Base-by-base conservation (phyloP, 1,140 invertebrate genomes). In the Apis laboriosa region DNA sequence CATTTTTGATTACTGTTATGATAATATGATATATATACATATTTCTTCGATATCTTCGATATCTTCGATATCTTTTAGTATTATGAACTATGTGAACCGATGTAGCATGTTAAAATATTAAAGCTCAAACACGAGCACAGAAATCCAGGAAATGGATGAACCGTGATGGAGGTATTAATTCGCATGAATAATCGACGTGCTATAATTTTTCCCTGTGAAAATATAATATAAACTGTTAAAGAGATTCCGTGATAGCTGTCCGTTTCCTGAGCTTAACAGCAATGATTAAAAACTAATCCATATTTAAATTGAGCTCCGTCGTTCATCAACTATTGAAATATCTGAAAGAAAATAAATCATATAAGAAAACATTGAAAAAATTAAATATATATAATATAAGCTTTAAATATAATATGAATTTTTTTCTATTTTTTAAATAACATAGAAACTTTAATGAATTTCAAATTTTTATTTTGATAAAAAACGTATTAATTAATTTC, bases 131-230 rank as follows among this genome's bases (percentile, higher is more conserved):
- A 1, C 9, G 34, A 9, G 34, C 19, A 58, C 1, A 19, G 43
- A 9, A 51, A 75, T 28, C 24, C 19, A 53, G 17, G n/a, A 15
- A 75, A 61, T 51, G 13, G 28, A 28, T 12, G 9, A 21, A 51
- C 51, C n/a, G 43, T 9, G 43, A 28, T 24, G 60, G 17, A 75
- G 4, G 49, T 21, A 64, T 63, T 76, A 76, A 63, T 76, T 76
- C 24, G 24, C 17, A 76, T 64, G 17, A 66, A 55, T 55, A 66
- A 66, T 55, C 11, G 55, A 66, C 28, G 19, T 13, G 24, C 24
- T 55, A 77, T 51, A 67, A 67, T 77, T 67, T 77, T 55, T 77
- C 49, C 28, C 9, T 51, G 60, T 24, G 60, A 63, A 63, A 51
- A 53, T 28, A 34, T 34, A 34, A 77, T 13, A 51, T 51, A 34